These are phyloP conservation scores for Melanaphis sacchari DNA, from an alignment of 1,140 invertebrate species.

Conservation along the genomic window DNA sequence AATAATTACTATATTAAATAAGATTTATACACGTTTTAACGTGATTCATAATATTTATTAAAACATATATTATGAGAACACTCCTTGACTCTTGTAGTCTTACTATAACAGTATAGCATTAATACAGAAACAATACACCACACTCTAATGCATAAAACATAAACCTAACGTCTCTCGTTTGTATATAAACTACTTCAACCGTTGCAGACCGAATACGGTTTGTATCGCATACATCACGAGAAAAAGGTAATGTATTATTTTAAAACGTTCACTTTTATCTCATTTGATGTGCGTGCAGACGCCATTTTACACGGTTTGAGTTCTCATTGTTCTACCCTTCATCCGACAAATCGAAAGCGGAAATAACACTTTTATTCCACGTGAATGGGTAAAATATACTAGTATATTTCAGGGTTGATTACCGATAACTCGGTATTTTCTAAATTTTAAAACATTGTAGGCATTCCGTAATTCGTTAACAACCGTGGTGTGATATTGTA, in stretches of 20 bases:
- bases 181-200: not conserved
- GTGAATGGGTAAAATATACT: no score
- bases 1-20: constrained; percentile 18
- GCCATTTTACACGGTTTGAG: not conserved
- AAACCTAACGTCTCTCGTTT: not conserved
- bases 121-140: not conserved
- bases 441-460: no score
- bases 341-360: not conserved
- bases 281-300: not conserved
- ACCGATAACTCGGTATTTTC: no score
- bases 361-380: not conserved
- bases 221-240: not conserved
- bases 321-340: not conserved
- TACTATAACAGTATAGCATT: not conserved
- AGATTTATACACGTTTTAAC: not conserved
- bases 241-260: not conserved
- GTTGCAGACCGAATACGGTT: not conserved
- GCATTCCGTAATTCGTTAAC: no score
- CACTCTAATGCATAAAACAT: not conserved
- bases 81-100: not conserved
- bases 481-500: no score
- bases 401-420: no score
- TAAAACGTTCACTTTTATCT: not conserved
- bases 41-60: not conserved
- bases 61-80: not conserved